Evolutionary conservation across 92 coral and sea anemone species (phyloP).

Genomic region (Pocillopora meandrina): DNA sequence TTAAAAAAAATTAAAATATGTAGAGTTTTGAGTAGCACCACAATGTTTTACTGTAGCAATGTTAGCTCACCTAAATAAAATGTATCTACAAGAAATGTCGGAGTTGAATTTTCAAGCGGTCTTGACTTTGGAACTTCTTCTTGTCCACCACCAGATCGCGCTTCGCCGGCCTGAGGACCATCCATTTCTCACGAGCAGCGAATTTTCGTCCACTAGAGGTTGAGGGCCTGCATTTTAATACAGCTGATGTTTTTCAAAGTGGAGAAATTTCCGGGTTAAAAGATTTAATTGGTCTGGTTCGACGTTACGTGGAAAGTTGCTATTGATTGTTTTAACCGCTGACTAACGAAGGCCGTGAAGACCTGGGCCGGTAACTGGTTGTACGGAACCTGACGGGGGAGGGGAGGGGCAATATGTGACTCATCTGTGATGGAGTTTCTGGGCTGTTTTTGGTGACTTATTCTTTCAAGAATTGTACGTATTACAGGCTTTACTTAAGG

Average conservation of each 20-base stretch:
- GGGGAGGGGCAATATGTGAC: not conserved
- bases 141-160: not conserved
- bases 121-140: slow-evolving; percentile 32
- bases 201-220: not conserved
- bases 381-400: not conserved
- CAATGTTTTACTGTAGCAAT: not conserved
- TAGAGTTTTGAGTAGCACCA: not conserved
- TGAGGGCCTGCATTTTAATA: not conserved
- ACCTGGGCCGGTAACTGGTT: not conserved
- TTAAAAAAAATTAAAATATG: not conserved
- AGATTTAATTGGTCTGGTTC: not conserved
- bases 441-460: no score
- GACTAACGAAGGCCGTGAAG: not conserved
- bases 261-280: no score
- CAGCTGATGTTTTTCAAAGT: no score
- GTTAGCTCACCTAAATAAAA: slow-evolving; percentile 49
- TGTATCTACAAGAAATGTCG: slow-evolving; percentile 52
- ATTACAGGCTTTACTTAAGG: no score
- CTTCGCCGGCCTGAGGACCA: slow-evolving; percentile 12
- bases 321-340: slow-evolving; percentile 28
- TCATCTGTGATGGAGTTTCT: no score
- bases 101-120: slow-evolving; percentile 52
- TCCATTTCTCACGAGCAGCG: slow-evolving; percentile 37
- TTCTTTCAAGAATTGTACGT: no score
- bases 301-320: slow-evolving; percentile 47